Evolutionary conservation across 2,888 invertebrate genomes (phyloP), one percentile per base, ranked within the genome.

Genomic region (Atrina japonica): DNA sequence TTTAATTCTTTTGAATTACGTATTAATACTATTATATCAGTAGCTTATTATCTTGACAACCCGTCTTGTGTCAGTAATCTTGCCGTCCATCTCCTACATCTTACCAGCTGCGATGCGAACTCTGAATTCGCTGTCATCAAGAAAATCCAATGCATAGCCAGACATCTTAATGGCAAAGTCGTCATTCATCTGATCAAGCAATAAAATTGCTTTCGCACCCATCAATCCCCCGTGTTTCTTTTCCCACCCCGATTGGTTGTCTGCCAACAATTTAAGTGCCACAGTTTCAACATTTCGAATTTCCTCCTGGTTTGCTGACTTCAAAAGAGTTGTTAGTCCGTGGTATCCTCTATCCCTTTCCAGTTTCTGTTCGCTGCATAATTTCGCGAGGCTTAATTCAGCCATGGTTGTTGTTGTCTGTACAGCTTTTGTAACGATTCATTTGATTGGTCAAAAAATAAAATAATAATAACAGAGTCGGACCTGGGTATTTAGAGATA

Each of bases 101-200:
- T 56, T 80, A 91, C 91, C 92, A 72, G 92, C 90, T 23, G 91
- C 90, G 52, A 91, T 82, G 73, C 92, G 80, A 7, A 92, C 91
- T 80, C 92, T 82, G 40, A 90, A 91, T 85, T 92, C 92, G 23
- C 76, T 71, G 80, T 92, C 90, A 41, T 90, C 90, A 41, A 92
- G 78, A 16, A 89, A 80, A 30, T 79, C 76, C 40, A 90, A 64
- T 11, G 89, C 84, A 35, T 85, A 73, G 9, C 77, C 78, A 58
- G 86, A 80, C 18, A 89, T 78, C n/a, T 77, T 66, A 21, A 84
- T 77, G 29, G 76, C 80, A 75, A 88, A 89, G n/a, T 83, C 79
- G 60, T 88, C 87, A 52, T 84, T 77, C 55, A 81, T 80, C 16
- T 75, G 71, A 7, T 56, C 65, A 18, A 74, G 67, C 35, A 76